Conservation (phyloP, 2,888 invertebrate species). For the Hololepta plana region DNA sequence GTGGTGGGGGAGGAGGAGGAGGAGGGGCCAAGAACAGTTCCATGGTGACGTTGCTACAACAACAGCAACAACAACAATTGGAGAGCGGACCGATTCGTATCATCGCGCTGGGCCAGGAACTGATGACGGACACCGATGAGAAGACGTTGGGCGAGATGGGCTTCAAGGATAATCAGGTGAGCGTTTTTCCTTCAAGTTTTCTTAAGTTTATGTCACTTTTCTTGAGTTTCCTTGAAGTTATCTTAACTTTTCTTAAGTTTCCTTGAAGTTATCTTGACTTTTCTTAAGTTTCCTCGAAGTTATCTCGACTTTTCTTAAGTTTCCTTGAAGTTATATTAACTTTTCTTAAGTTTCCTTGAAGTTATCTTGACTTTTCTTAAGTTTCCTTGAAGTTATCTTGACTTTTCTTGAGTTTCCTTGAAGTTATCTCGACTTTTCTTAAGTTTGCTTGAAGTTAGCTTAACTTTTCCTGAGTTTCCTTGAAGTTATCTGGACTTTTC, state of each 20-base stretch:
- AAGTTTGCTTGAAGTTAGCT: too few species aligned
- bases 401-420: too few species aligned
- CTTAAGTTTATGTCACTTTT: conserved; percentile 2
- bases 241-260: conserved; percentile 4
- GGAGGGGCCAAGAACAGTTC: too few species aligned
- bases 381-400: not conserved
- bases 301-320: too few species aligned
- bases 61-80: conserved; percentile 3
- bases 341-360: conserved; percentile 1
- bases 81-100: conserved; percentile 78
- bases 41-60: too few species aligned
- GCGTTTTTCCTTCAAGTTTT: conserved; percentile 3
- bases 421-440: too few species aligned
- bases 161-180: conserved; percentile 81
- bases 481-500: too few species aligned
- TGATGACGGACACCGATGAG: conserved; percentile 84
- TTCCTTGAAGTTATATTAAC: too few species aligned
- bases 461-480: too few species aligned
- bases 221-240: conserved; percentile 1
- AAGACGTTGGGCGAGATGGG: conserved; percentile 80
- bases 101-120: conserved; percentile 86
- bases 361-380: conserved; percentile 1
- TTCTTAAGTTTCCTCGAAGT: not conserved
- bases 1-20: too few species aligned
- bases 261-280: not conserved